A percentile compares a stretch with the other conserved stretches of the same genome.
Conservation (phyloP, 2,113 vertebrate species). For the Cyanocitta stelleri region DNA sequence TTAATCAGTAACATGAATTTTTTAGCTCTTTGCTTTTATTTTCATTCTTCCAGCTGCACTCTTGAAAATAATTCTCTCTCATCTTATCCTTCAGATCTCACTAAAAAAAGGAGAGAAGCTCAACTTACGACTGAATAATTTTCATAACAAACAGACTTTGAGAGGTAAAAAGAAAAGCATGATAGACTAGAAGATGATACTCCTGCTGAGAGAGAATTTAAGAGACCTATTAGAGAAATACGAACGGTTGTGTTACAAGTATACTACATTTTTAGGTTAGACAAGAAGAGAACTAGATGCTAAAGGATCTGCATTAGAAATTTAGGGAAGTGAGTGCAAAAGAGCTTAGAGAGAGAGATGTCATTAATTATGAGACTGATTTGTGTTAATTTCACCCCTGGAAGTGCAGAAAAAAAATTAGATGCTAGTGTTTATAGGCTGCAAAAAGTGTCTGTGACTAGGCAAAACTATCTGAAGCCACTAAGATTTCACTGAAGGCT, state of each 20-base stretch:
- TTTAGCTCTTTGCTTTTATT: neutral
- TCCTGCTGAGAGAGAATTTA: neutral
- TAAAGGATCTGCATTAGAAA: neutral
- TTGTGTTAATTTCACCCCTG: neutral
- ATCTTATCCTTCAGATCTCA: neutral
- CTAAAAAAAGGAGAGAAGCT: neutral
- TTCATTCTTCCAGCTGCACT: neutral
- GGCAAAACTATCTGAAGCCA: neutral
- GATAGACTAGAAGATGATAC: neutral
- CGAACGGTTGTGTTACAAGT: neutral
- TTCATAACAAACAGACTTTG: neutral
- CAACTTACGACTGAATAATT: neutral
- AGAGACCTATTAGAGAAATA: neutral
- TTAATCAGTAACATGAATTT: neutral
- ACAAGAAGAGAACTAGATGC: neutral
- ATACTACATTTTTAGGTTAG: neutral
- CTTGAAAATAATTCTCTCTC: conserved; percentile 16
- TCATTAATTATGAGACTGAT: neutral
- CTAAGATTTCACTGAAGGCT: neutral
- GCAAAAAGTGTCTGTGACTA: neutral
- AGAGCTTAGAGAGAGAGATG: neutral
- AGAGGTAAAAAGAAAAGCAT: neutral
- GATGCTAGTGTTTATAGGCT: neutral
- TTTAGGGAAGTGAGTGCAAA: neutral
- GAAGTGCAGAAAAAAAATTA: neutral